phyloP scores from a whole-genome alignment of 64 coral and sea anemone genomes.

The Stichodactyla mertensii region DNA sequence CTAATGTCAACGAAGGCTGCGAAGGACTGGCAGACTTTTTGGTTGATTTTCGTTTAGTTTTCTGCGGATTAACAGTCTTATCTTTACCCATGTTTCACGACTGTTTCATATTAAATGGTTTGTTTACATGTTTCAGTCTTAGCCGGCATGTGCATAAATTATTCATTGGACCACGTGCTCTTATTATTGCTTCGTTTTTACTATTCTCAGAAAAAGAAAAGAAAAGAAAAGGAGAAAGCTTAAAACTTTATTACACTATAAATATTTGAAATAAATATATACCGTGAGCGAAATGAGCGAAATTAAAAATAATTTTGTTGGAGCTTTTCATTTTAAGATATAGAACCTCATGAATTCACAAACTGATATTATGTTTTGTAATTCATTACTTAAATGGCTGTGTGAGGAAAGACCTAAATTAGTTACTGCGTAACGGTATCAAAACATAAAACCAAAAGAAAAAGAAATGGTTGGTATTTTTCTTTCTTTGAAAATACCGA shows the following conservation, averaged over 20 bases:
- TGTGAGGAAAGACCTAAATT: too few species aligned
- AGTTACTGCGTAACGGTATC: too few species aligned
- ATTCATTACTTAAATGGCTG: too few species aligned
- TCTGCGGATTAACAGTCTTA: neutral
- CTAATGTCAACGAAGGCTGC: conserved; percentile 7
- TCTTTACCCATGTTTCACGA: neutral
- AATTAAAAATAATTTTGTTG: too few species aligned
- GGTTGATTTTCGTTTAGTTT: conserved; percentile 22
- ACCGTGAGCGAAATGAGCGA: too few species aligned
- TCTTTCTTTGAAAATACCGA: too few species aligned
- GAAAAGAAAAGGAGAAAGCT: neutral
- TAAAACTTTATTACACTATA: neutral
- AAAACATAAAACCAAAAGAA: too few species aligned
- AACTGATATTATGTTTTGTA: too few species aligned
- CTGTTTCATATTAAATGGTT: neutral
- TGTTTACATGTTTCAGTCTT: neutral
- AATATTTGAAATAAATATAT: too few species aligned
- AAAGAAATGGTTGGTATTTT: too few species aligned
- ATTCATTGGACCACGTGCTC: neutral
- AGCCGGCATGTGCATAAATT: neutral
- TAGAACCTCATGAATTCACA: too few species aligned
- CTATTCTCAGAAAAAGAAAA: neutral
- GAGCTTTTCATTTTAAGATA: too few species aligned
- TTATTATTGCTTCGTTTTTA: neutral
- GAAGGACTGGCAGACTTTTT: conserved; percentile 21